phyloP scores from a whole-genome alignment of 2,113 vertebrate species.

The Chloebia gouldiae region DNA sequence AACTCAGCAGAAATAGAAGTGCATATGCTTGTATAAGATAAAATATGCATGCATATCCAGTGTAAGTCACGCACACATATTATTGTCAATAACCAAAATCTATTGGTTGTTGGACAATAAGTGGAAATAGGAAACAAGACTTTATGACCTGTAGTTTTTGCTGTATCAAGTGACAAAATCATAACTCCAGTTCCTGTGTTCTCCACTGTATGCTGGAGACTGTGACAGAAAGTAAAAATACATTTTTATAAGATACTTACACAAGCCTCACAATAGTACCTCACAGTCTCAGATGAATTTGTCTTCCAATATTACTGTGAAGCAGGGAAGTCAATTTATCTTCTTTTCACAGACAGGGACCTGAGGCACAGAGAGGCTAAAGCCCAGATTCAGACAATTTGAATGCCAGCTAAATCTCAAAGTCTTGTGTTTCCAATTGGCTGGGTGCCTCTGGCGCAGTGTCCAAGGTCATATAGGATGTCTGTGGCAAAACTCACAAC shows the following conservation, averaged over 20 bases:
- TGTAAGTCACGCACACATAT: fast-evolving
- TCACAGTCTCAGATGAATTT: slow-evolving; percentile 4
- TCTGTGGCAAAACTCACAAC: neutral
- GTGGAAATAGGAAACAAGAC: neutral
- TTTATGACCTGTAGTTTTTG: neutral
- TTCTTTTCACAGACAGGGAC: slow-evolving; percentile 40
- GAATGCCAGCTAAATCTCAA: slow-evolving; percentile 31
- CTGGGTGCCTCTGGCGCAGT: neutral
- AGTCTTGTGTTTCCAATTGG: slow-evolving; percentile 33
- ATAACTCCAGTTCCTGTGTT: neutral
- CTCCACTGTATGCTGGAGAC: neutral
- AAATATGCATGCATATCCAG: neutral
- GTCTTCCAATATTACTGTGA: neutral
- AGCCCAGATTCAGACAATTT: slow-evolving; percentile 28
- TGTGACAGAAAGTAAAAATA: neutral
- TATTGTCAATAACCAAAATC: neutral
- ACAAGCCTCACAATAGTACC: neutral
- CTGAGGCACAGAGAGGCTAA: slow-evolving; percentile 34
- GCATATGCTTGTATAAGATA: neutral
- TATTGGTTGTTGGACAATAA: neutral
- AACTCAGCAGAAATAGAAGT: neutral
- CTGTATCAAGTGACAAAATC: neutral
- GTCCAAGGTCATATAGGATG: slow-evolving; percentile 38
- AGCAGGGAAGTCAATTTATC: slow-evolving; percentile 43
- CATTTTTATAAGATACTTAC: neutral